Base-by-base conservation (phyloP, 2,888 invertebrate species). In the Argyresthia albistria region DNA sequence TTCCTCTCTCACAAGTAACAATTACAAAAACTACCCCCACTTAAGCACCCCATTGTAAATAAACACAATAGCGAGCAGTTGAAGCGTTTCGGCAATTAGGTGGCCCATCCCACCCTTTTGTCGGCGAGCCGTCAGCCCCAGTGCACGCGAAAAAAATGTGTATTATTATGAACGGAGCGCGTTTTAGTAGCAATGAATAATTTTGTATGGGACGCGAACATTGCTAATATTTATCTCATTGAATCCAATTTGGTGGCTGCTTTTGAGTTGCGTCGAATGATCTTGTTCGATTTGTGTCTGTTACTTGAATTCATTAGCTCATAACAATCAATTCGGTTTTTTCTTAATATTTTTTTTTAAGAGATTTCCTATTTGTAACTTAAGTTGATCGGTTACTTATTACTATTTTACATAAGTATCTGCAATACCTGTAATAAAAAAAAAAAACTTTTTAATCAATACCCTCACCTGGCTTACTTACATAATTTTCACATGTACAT, bases 1-100 rank as follows among this genome's bases (percentile, higher is more conserved):
- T 73, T 68, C 65, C 62, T 67, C 67, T 66, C 60, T 60, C 68
- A 64, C 51, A 75, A 80, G 81, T 80, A 79, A 84, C 84, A 83
- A 83, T 83, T 86, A 86, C 74, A 84, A 87, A 83, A 86, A 83
- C 86, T 84, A 86, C 84, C 86, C 86, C 86, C 86, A 83, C 86
- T 84, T 80, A 78, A 70, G 74, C 76, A 79, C 86, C 86, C 86
- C 58, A 81, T 87, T 87, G 82, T 86, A 77, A 80, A 80, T 71
- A 76, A 69, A 77, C 75, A 87, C 86, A 86, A 87, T 86, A 65
- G 80, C 73, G 72, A 76, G 80, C 79, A 77, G 78, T 81, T 79
- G 83, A 81, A 84, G 83, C 86, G 86, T 83, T 87, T 84, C 76
- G 84, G 86, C 84, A 86, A 87, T 87, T 84, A 86, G 76, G 76